Conservation (phyloP, 2,888 invertebrate genomes). For the Eumerus sabulonum region DNA sequence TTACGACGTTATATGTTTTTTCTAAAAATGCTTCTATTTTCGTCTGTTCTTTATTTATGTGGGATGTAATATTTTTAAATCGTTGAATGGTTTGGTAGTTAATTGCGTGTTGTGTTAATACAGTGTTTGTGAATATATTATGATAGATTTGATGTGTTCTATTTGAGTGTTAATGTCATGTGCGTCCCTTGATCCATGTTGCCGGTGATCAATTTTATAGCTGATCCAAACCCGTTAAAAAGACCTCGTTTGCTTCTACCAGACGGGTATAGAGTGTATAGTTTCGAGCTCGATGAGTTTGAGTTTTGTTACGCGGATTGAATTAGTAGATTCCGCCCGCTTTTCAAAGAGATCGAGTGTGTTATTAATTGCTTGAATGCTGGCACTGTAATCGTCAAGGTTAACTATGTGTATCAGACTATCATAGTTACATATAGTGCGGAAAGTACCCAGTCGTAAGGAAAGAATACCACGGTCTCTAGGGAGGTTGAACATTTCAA, state of each 20-base stretch:
- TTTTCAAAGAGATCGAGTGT: constrained; percentile 25
- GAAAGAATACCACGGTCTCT: constrained; percentile 29
- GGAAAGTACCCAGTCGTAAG: constrained; percentile 21
- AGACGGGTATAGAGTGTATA: constrained; percentile 8
- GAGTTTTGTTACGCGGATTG: constrained; percentile 14
- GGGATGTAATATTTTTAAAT: constrained; percentile 43
- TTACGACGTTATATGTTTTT: constrained; percentile 29
- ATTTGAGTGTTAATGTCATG: constrained; percentile 19
- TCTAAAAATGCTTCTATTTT: constrained; percentile 30
- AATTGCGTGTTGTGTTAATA: constrained; percentile 19
- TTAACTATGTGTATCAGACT: constrained; percentile 27
- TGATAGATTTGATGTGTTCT: constrained; percentile 16
- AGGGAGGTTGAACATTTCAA: constrained; percentile 25
- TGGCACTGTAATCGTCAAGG: constrained; percentile 30
- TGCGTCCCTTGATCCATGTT: constrained; percentile 27
- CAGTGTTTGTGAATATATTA: constrained; percentile 11
- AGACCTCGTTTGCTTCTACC: constrained; percentile 24
- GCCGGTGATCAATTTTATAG: constrained; percentile 22
- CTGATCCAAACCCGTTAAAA: constrained; percentile 24
- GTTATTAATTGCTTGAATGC: constrained; percentile 12
- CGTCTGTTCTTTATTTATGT: constrained; percentile 41
- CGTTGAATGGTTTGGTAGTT: constrained; percentile 37
- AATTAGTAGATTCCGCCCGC: constrained; percentile 10
- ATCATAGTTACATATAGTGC: constrained; percentile 18
- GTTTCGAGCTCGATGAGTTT: constrained; percentile 22